Evolutionary conservation across 2,113 vertebrate species (phyloP), one percentile per base, ranked within the genome.

Genomic region (Ellobius talpinus): DNA sequence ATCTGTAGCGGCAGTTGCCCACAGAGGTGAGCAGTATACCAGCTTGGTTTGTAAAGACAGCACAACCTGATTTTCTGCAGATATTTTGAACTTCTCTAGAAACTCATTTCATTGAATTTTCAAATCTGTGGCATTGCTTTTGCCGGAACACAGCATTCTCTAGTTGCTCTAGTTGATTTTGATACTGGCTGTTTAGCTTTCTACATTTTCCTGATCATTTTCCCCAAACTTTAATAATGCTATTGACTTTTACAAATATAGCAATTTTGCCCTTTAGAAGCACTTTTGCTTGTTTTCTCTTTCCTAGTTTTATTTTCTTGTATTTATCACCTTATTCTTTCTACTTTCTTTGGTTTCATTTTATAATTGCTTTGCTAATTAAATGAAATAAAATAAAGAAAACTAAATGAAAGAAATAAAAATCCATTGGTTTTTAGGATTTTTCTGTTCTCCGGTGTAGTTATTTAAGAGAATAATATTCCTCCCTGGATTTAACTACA

Each of bases 361-460:
- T 90, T 92, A 55, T 45, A 33, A 17, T 87, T 79, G 9, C 91
- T 91, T 78, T 73, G 78, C 3, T 90, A 94, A 74, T 73, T 96
- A 77, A 93, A 94, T 52, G 70, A 84, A 93, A 87, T 61, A 84
- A n/a, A 93, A 85, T 58, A 21, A 58, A 58, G 55, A 58, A 58
- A 58, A 58, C 55, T 58, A 58, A 58, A 21, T 21, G 55, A 21
- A 93, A 94, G 76, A 84, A 94, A 85, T 61, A 84, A n/a, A 90
- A 85, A 13, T 3, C 26, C 39, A 39, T 16, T 90, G 33, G 5
- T 63, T 82, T 78, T 79, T 17, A 72, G 85, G 3, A n/a, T 76
- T 92, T 82, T 29, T 82, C 81, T 90, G 66, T 94, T 95, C 90
- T 92, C 86, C 45, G 45, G 74, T 52, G 24, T 70, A 77, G 45